Conservation (phyloP, 2,113 vertebrate species). For the Pteropus alecto region DNA sequence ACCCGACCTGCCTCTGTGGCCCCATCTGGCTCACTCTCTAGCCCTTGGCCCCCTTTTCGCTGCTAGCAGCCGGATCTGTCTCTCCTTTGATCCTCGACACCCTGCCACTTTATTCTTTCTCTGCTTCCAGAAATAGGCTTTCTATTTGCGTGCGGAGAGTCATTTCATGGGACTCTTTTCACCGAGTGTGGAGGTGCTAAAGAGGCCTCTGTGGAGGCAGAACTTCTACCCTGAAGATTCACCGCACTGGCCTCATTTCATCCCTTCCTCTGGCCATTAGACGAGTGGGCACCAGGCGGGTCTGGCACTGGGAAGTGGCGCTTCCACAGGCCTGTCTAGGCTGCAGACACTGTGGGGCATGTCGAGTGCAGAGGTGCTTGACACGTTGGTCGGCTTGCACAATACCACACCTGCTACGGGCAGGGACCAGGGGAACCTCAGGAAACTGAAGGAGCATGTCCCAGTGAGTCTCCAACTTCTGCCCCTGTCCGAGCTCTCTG, state of each 20-base stretch:
- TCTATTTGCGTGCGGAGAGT: background rate
- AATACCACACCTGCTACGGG: background rate
- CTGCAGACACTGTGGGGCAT: background rate
- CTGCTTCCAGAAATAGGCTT: background rate
- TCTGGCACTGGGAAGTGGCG: fast-evolving
- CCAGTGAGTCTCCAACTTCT: background rate
- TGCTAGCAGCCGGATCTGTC: background rate
- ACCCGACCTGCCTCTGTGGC: fast-evolving
- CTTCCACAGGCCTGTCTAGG: background rate
- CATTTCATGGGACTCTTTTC: background rate
- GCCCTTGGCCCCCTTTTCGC: background rate
- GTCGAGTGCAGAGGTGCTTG: fast-evolving
- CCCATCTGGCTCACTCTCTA: background rate
- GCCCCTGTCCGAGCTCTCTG: background rate
- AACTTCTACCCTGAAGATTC: fast-evolving
- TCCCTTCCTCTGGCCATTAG: background rate
- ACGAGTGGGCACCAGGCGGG: background rate
- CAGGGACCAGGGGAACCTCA: too few relatives aligned
- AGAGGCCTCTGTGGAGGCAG: background rate
- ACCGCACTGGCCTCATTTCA: fast-evolving
- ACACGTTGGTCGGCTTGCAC: fast-evolving
- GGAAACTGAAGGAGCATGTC: background rate
- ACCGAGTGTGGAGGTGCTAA: fast-evolving
- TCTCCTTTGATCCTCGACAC: background rate
- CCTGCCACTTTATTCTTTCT: background rate